Conservation (phyloP, 2,113 vertebrate genomes). For the Neogale vison region DNA sequence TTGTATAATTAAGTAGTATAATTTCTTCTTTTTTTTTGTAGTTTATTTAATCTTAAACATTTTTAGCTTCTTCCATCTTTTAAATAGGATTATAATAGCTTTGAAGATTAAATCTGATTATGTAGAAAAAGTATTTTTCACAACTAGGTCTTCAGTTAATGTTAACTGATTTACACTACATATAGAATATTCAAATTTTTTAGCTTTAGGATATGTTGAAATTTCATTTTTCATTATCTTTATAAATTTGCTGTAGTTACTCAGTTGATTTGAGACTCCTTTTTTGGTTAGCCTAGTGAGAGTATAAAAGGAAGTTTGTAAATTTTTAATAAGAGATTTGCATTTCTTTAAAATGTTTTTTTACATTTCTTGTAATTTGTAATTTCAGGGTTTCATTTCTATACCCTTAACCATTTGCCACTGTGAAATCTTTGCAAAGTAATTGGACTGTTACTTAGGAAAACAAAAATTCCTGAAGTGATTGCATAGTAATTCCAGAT, state of each 20-base stretch:
- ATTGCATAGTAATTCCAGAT: neutral
- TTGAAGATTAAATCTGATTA: neutral
- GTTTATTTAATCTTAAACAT: neutral
- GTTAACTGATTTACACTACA: neutral
- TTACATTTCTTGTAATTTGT: neutral
- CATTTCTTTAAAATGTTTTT: neutral
- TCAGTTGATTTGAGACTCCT: neutral
- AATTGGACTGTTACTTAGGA: neutral
- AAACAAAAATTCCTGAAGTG: neutral
- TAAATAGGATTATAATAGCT: neutral
- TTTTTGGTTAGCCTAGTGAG: neutral
- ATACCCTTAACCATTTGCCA: neutral
- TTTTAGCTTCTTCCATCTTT: neutral
- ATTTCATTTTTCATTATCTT: neutral
- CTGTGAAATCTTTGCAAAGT: neutral
- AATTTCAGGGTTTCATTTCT: neutral
- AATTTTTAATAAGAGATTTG: neutral
- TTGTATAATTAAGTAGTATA: neutral
- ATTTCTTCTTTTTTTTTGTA: neutral
- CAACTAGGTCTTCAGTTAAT: neutral
- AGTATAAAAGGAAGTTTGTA: neutral
- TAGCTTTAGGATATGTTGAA: neutral
- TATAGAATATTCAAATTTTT: neutral
- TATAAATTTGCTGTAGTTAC: neutral
- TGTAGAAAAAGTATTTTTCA: neutral